These are phyloP conservation scores for Hirtodrosophila alboralis DNA, from an alignment of 2,888 invertebrate genomes.

Conservation along the genomic window DNA sequence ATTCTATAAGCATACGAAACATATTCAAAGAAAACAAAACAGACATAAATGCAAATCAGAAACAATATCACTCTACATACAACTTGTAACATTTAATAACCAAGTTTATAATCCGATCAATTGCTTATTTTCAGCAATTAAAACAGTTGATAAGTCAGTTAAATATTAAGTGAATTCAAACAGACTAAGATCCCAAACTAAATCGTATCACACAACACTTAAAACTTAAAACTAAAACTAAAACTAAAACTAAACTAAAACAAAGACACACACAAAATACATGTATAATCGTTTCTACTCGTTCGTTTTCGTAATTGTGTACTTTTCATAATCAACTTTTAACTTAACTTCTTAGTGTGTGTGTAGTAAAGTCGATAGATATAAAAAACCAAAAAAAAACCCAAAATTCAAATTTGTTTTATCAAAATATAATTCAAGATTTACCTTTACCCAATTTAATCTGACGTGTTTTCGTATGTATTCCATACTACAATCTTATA, in stretches of 20 bases:
- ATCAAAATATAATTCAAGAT: slow-evolving; percentile 43
- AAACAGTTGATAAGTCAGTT: slow-evolving; percentile 21
- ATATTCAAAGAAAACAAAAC: slow-evolving; percentile 29
- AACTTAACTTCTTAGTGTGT: slow-evolving; percentile 66
- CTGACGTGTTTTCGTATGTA: slow-evolving; percentile 60
- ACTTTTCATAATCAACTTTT: slow-evolving; percentile 66
- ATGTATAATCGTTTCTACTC: slow-evolving; percentile 58
- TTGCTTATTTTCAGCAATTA: slow-evolving; percentile 39
- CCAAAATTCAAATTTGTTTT: slow-evolving; percentile 38
- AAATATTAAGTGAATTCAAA: slow-evolving; percentile 16
- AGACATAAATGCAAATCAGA: slow-evolving; percentile 31
- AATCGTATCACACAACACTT: slow-evolving; percentile 12
- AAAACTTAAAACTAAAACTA: slow-evolving; percentile 12
- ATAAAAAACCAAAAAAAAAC: slow-evolving; percentile 27
- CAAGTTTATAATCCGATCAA: slow-evolving; percentile 23
- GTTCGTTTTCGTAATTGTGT: slow-evolving; percentile 76
- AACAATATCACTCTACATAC: slow-evolving; percentile 22
- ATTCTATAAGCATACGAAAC: slow-evolving; percentile 57
- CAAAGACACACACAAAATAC: slow-evolving; percentile 23
- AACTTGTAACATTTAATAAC: slow-evolving; percentile 34
- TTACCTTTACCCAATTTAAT: slow-evolving; percentile 41
- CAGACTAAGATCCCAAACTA: slow-evolving; percentile 17
- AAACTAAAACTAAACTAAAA: slow-evolving; percentile 3
- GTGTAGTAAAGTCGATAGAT: slow-evolving; percentile 57
- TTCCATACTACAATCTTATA: slow-evolving; percentile 42